Conservation (phyloP, 1,140 invertebrate genomes). For the Panagrolaimus sp. region DNA sequence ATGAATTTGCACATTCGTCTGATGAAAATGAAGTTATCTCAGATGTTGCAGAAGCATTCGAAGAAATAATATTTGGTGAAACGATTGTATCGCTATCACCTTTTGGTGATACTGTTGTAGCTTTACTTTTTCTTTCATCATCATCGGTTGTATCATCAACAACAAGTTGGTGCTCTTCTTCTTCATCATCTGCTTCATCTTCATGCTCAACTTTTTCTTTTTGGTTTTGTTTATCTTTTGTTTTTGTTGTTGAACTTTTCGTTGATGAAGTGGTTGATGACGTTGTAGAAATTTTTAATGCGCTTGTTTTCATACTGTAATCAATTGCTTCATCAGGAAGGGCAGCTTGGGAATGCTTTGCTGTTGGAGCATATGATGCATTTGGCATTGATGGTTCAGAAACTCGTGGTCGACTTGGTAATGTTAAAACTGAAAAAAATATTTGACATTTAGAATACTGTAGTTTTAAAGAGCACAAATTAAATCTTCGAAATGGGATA, state of each 20-base stretch:
- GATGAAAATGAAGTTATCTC: too few species aligned
- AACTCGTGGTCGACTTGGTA: neutral
- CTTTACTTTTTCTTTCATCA: neutral
- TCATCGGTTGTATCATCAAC: constrained; percentile 3
- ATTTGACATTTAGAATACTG: neutral
- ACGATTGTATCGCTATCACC: too few species aligned
- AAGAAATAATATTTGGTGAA: too few species aligned
- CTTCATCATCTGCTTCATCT: neutral
- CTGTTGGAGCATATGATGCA: neutral
- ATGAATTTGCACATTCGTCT: neutral
- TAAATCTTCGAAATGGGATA: too few species aligned
- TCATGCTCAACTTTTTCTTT: too few species aligned
- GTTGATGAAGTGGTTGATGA: neutral
- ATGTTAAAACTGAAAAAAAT: neutral
- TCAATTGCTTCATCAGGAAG: constrained; percentile 4
- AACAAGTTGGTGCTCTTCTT: neutral
- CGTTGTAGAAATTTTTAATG: neutral
- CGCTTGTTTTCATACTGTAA: neutral
- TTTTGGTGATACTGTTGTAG: constrained; percentile 4
- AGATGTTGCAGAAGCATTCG: too few species aligned
- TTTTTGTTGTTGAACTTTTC: too few species aligned
- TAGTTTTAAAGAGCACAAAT: neutral
- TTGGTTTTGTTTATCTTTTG: too few species aligned
- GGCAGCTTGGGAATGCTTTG: neutral
- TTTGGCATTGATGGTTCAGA: constrained; percentile 8